These are phyloP conservation scores for Sialis fuliginosa DNA, from an alignment of 2,888 invertebrate genomes.

Conservation along the genomic window DNA sequence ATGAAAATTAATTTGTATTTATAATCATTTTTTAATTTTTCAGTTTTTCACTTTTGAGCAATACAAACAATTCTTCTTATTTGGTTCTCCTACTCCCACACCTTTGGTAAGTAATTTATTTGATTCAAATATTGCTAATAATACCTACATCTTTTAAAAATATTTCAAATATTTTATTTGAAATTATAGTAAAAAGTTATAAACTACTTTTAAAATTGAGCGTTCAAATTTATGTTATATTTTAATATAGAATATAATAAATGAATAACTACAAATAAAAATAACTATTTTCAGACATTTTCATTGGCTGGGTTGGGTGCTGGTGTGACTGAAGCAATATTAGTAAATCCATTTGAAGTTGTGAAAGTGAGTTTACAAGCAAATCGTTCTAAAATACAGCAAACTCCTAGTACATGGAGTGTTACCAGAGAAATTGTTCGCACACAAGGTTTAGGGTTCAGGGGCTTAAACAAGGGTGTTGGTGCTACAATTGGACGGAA, in stretches of 20 bases:
- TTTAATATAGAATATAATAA: background rate
- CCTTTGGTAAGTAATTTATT: constrained; percentile 42
- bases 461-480: constrained; percentile 73
- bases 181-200: no score
- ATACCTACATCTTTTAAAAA: no score
- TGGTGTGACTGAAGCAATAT: constrained; percentile 78
- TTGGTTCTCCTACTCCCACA: constrained; percentile 55
- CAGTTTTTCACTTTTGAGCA: constrained; percentile 86
- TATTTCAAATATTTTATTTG: no score
- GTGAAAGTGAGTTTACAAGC: constrained; percentile 83
- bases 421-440: constrained; percentile 65
- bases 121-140: constrained; percentile 3
- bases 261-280: background rate
- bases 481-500: constrained; percentile 80
- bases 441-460: constrained; percentile 57
- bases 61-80: constrained; percentile 70
- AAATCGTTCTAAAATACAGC: constrained; percentile 42
- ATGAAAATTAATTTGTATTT: constrained; percentile 6
- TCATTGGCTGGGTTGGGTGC: constrained; percentile 76
- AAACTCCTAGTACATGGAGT: constrained; percentile 56
- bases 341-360: constrained; percentile 90
- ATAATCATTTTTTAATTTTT: constrained; percentile 14
- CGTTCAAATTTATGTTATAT: background rate
- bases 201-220: constrained; percentile 1
- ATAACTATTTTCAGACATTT: constrained; percentile 49